A percentile compares a stretch with the other conserved stretches of the same genome.
These are phyloP conservation scores for Dasypus novemcinctus DNA, from an alignment of 2,113 vertebrate species.

Conservation along the genomic window DNA sequence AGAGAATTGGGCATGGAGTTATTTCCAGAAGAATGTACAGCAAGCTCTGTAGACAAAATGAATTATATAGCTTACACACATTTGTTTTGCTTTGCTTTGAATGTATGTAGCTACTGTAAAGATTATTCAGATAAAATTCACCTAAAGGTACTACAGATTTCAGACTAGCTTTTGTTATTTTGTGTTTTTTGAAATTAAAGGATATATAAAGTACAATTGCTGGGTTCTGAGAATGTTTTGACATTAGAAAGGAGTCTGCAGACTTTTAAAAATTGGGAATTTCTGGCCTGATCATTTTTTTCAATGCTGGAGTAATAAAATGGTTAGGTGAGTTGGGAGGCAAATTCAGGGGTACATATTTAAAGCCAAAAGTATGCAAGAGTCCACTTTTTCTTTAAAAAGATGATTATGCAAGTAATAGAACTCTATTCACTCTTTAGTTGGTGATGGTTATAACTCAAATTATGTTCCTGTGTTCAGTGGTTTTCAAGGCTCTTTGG, in stretches of 20 bases:
- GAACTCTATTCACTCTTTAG: neutral
- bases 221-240: neutral
- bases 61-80: neutral
- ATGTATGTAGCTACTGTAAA: neutral
- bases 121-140: conserved; percentile 39
- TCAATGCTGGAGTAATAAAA: neutral
- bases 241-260: neutral
- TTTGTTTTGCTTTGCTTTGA: neutral
- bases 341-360: neutral
- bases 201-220: neutral
- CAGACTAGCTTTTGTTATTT: neutral
- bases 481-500: neutral
- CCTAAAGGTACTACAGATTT: conserved; percentile 14
- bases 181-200: neutral
- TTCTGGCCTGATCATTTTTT: neutral
- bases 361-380: neutral
- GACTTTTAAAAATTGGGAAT: neutral
- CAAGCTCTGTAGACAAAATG: neutral
- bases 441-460: neutral
- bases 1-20: neutral
- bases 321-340: neutral
- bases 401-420: neutral
- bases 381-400: neutral
- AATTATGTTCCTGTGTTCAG: neutral
- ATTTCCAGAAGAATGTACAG: neutral